Base-by-base conservation (phyloP, 2,113 vertebrate genomes). In the Donacobius atricapilla region DNA sequence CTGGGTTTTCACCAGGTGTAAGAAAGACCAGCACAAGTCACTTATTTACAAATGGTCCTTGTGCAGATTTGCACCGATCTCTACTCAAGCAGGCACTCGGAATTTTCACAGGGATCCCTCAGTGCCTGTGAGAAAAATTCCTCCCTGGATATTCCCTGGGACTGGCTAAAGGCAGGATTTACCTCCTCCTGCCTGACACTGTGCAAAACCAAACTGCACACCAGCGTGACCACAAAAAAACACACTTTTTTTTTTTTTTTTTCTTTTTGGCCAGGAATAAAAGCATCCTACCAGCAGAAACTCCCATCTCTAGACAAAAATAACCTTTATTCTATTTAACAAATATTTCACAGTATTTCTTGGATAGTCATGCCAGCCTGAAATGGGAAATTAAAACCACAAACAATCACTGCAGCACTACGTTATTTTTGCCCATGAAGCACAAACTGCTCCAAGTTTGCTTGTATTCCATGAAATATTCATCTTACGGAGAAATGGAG, bases 31-130 rank as follows among this genome's bases (percentile, higher is more conserved):
- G 27, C 47, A 48, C 18, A 37, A 44, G 24, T 23, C 7, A 15
- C 19, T 79, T 28, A 7, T 63, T 18, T 21, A 7, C 5, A n/a
- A 53, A 17, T 1, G 27, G 18, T 12, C 2, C 0, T 12, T 37
- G 35, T 66, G 87, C 37, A 63, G 61, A 48, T 60, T 25, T 35
- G 18, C 25, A 35, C 2, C 31, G 28, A 20, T 19, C 23, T 76
- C 22, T 4, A 14, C 47, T 40, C 47, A 33, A 45, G 39, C 0
- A 21, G 60, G 24, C 40, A 9, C 17, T n/a, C 25, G 22, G 61
- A 76, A 18, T 16, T 68, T 45, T 39, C n/a, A 0, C 4, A 17
- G 39, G 15, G 42, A 63, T 30, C 10, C n/a, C 45, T 61, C 50
- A 16, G 24, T 1, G 23, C 25, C 66, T 70, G 51, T 2, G 50